These are phyloP conservation scores for Tetragnatha montana DNA, from an alignment of 2,888 invertebrate species.

Conservation along the genomic window DNA sequence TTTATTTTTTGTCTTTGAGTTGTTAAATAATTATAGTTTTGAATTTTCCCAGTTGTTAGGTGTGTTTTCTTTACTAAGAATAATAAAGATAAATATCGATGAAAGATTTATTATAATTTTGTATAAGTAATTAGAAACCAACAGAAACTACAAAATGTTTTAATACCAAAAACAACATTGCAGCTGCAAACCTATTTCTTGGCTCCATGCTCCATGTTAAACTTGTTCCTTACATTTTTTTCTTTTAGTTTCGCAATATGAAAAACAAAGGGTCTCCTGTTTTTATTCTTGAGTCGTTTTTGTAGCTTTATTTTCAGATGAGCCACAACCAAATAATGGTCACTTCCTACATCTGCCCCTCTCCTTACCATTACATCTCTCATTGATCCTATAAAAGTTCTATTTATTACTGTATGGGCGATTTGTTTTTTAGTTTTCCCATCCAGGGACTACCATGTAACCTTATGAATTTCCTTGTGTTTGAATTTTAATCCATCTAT, in stretches of 20 bases:
- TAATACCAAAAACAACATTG: no score
- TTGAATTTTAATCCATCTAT: not conserved
- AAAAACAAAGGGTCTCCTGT: not conserved
- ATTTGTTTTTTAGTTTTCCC: slow-evolving; percentile 16
- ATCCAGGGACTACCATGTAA: not conserved
- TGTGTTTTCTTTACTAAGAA: no score
- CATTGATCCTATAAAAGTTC: not conserved
- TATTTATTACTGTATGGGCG: not conserved
- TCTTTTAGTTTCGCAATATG: not conserved
- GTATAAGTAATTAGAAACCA: no score
- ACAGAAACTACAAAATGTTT: no score
- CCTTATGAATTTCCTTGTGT: not conserved
- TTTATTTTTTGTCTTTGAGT: no score
- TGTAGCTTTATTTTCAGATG: not conserved
- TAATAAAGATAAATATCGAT: no score
- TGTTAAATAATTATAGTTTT: no score
- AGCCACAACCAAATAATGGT: not conserved
- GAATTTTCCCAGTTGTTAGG: no score
- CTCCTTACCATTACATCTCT: slow-evolving; percentile 4
- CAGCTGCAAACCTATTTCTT: not conserved
- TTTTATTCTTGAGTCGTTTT: not conserved
- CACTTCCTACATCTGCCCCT: slow-evolving; percentile 1
- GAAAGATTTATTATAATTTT: no score
- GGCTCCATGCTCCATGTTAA: no score
- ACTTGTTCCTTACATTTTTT: not conserved